phyloP scores from a whole-genome alignment of 2,113 vertebrate species.

The Nibea coibor region DNA sequence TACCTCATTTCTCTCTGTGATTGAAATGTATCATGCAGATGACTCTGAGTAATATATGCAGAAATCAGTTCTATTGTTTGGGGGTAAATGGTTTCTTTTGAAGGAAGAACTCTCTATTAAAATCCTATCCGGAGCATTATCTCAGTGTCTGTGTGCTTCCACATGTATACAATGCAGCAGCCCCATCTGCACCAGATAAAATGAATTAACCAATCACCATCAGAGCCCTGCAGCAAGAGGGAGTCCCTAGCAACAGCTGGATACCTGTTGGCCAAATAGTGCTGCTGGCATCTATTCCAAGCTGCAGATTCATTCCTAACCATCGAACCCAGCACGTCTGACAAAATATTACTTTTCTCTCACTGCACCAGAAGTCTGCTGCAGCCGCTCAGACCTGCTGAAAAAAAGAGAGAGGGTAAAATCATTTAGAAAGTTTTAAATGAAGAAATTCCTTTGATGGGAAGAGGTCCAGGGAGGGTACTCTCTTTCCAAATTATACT shows the following conservation, averaged over 20 bases:
- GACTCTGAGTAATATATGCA: conserved; percentile 57
- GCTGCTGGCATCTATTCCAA: conserved; percentile 25
- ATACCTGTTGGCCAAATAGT: conserved; percentile 52
- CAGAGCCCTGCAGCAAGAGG: conserved; percentile 10
- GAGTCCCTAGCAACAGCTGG: conserved; percentile 61
- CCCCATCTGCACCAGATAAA: conserved; percentile 10
- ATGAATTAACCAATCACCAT: conserved; percentile 50
- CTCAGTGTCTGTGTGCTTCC: conserved; percentile 33
- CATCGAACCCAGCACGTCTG: conserved; percentile 21
- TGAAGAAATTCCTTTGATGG: conserved; percentile 54
- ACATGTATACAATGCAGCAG: conserved; percentile 27
- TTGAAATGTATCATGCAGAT: conserved; percentile 68
- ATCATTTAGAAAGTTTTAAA: conserved; percentile 60
- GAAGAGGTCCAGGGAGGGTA: conserved; percentile 43
- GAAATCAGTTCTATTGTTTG: conserved; percentile 75
- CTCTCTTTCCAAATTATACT: conserved; percentile 53
- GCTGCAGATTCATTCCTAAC: conserved; percentile 26
- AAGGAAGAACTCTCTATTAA: conserved; percentile 66
- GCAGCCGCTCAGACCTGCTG: not conserved
- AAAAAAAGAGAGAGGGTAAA: conserved; percentile 12
- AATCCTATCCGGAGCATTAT: conserved; percentile 53
- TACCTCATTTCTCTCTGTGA: conserved; percentile 65
- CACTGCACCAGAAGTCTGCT: not conserved
- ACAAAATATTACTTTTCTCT: conserved; percentile 6
- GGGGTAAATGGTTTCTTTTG: conserved; percentile 73